Evolutionary conservation across 1,140 invertebrate species (phyloP), one percentile per base, ranked within the genome.

Genomic region (Pygmarrhopalites habei): DNA sequence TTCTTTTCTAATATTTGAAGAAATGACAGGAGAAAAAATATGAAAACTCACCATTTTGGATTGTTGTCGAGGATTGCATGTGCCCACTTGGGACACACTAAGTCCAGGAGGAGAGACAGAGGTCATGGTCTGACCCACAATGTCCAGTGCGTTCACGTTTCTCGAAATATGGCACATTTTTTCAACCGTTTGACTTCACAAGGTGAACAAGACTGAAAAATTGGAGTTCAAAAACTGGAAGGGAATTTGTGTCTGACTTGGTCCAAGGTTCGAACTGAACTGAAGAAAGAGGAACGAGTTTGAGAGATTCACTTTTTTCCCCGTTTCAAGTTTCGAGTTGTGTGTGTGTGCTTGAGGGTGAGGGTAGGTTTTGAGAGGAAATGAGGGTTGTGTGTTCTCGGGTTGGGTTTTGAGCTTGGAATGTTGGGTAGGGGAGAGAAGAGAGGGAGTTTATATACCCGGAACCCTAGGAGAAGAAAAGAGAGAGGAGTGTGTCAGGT

Each of bases 401-500:
- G n/a, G n/a, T n/a, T n/a, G n/a, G n/a, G n/a, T n/a, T n/a, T n/a
- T n/a, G n/a, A n/a, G n/a, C n/a, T n/a, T n/a, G n/a, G n/a, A n/a
- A n/a, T n/a, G n/a, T n/a, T n/a, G n/a, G n/a, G n/a, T n/a, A n/a
- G n/a, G n/a, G n/a, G n/a, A n/a, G n/a, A n/a, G n/a, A n/a, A n/a
- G n/a, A n/a, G n/a, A n/a, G n/a, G n/a, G n/a, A n/a, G n/a, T n/a
- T n/a, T n/a, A n/a, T n/a, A n/a, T n/a, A n/a, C n/a, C n/a, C n/a
- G n/a, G n/a, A n/a, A n/a, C n/a, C n/a, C n/a, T n/a, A n/a, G n/a
- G n/a, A 15, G 47, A 12, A 17, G 10, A 41, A 12, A 41, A 41
- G 58, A 25, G 43, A 30, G 21, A 30, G 57, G 67, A 69, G 64
- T 61, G 67, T 69, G 67, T 69, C 68, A 69, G 68, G 64, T 69